Evolutionary conservation across 2,113 vertebrate species (phyloP).

Genomic region (Rutilus rutilus): DNA sequence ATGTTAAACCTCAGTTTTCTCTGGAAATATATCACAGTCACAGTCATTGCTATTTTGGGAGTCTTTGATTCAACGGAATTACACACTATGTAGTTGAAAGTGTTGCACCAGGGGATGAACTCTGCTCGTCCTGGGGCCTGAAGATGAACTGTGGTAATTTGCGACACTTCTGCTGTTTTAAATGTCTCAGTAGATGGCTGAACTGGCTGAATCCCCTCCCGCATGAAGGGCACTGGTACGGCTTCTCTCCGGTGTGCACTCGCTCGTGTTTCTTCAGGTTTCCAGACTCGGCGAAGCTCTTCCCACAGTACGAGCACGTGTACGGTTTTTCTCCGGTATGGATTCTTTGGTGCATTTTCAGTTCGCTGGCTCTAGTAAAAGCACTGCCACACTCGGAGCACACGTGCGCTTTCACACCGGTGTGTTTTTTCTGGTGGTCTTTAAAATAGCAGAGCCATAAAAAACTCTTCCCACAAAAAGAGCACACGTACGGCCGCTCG

Average conservation of each 20-base stretch:
- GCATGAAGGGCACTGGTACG: background rate
- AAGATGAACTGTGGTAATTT: background rate
- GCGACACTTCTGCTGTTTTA: background rate
- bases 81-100: background rate
- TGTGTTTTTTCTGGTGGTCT: slow-evolving; percentile 22
- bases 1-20: background rate
- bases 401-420: background rate
- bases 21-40: background rate
- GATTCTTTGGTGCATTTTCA: slow-evolving; percentile 9
- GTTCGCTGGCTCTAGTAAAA: slow-evolving; percentile 2
- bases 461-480: slow-evolving; percentile 20
- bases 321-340: background rate
- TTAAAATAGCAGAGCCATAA: slow-evolving; percentile 8
- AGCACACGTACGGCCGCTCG: background rate
- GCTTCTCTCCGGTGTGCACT: slow-evolving; percentile 10
- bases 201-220: background rate
- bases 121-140: background rate
- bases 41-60: background rate
- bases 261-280: slow-evolving; percentile 15
- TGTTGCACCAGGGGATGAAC: background rate
- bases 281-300: slow-evolving; percentile 11
- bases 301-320: background rate
- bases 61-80: background rate
- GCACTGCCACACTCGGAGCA: background rate
- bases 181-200: slow-evolving; percentile 7